Percentiles rank a stretch among this genome's conserved stretches.
Conservation (phyloP, 1,140 invertebrate species). For the Zeugodacus cucurbitae region DNA sequence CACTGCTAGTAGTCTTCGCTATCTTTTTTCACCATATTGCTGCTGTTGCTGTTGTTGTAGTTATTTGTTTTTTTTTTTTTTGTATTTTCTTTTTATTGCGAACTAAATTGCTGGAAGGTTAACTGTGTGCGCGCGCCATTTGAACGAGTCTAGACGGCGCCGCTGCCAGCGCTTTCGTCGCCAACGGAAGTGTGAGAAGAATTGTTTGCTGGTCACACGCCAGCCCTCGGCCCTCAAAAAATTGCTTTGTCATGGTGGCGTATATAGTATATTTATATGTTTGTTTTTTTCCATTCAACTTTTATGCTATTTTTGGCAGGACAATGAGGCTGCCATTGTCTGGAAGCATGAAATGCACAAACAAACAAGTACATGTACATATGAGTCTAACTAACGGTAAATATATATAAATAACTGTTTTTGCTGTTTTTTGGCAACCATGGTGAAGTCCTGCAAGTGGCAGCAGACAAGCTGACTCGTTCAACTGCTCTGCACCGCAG, state of each 20-base stretch:
- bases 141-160: conserved; percentile 25
- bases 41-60: background rate
- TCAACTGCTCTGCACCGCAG: background rate
- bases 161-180: background rate
- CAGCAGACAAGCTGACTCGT: background rate
- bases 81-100: background rate
- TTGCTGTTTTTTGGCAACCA: background rate
- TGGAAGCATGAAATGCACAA: background rate
- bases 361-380: background rate
- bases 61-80: background rate
- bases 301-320: background rate
- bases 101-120: background rate
- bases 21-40: background rate
- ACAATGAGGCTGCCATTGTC: background rate
- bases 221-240: background rate
- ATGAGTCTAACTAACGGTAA: background rate
- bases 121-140: conserved; percentile 9
- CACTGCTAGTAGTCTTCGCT: no score
- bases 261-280: background rate
- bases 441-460: background rate
- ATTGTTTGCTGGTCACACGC: background rate
- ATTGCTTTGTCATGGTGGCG: background rate
- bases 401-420: background rate
- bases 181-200: background rate
- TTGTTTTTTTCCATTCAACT: background rate